Base-by-base conservation (phyloP, 2,888 invertebrate genomes). In the Napeogenes sylphis region DNA sequence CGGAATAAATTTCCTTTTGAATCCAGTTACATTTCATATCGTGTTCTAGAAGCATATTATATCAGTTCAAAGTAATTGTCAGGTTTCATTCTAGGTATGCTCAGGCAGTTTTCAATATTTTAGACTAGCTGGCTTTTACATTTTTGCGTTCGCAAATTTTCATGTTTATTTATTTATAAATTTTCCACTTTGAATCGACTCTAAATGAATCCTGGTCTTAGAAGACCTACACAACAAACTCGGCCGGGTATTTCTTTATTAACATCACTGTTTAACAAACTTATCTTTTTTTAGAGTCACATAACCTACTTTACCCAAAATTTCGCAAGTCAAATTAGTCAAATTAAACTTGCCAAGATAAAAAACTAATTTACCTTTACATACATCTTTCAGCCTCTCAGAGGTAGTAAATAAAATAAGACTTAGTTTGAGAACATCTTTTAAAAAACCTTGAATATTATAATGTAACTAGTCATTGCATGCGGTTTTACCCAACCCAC, bases 1-100 rank as follows among this genome's bases (percentile, higher is more conserved):
- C 69, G 70, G 75, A 77, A 82, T 83, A 82, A 77, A 81, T 84
- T 83, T 78, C 72, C 72, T 71, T 75, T 74, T 68, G 73, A 77
- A 81, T 75, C 71, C 73, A 68, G 73, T 75, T 75, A 78, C 71
- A 75, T 78, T 79, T 68, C 59, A 66, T 63, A 72, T 74, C 72
- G 65, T 74, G 70, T 71, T 68, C 66, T 70, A 61, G 61, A 63
- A 65, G 64, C 66, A 66, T 67, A 68, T 67, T 70, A 73, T 75
- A 71, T 73, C 66, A 70, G 71, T 72, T 69, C 74, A 59, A 63
- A 53, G 61, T 63, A 64, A 68, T 61, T 64, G 62, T 66, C 64
- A 51, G 60, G 61, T 64, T 62, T 58, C 61, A 57, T 58, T 63
- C 62, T 67, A 45, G 63, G 64, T 59, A 60, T 35, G 58, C 56